Conservation (phyloP, 2,797 vertebrate genomes). For the Arremon brunneinucha region DNA sequence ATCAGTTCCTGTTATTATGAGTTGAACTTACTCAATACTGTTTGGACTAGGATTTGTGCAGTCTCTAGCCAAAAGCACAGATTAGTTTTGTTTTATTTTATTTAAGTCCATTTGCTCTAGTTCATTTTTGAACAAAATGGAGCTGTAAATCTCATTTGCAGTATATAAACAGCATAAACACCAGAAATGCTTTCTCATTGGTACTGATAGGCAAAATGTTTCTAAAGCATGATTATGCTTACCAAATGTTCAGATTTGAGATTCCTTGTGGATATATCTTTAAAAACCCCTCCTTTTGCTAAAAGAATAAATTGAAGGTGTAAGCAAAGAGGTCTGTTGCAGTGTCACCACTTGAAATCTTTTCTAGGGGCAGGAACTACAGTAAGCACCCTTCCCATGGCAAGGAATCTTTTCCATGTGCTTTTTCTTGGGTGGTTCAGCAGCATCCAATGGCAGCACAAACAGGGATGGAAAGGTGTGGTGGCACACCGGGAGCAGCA, state of each 20-base stretch:
- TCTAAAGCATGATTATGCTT: neutral
- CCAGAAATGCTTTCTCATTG: neutral
- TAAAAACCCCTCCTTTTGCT: neutral
- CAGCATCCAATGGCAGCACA: accelerated
- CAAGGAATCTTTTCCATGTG: accelerated
- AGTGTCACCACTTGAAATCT: neutral
- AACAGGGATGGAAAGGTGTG: accelerated
- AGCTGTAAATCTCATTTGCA: slow-evolving; percentile 28
- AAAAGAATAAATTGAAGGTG: neutral
- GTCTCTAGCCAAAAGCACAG: slow-evolving; percentile 28
- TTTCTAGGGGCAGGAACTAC: neutral
- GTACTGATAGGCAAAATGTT: neutral
- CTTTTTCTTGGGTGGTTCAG: neutral
- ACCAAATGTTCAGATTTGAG: neutral
- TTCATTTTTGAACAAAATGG: slow-evolving; percentile 21
- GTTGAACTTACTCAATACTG: neutral
- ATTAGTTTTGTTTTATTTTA: slow-evolving; percentile 43
- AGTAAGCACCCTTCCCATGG: neutral
- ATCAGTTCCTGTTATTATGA: neutral
- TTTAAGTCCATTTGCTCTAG: slow-evolving; percentile 34
- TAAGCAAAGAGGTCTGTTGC: neutral
- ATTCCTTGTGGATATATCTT: neutral
- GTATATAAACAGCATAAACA: neutral
- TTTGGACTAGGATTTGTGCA: neutral
- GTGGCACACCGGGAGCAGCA: neutral